These are phyloP conservation scores for Dinocampus coccinellae DNA, from an alignment of 2,888 invertebrate genomes.

Conservation along the genomic window DNA sequence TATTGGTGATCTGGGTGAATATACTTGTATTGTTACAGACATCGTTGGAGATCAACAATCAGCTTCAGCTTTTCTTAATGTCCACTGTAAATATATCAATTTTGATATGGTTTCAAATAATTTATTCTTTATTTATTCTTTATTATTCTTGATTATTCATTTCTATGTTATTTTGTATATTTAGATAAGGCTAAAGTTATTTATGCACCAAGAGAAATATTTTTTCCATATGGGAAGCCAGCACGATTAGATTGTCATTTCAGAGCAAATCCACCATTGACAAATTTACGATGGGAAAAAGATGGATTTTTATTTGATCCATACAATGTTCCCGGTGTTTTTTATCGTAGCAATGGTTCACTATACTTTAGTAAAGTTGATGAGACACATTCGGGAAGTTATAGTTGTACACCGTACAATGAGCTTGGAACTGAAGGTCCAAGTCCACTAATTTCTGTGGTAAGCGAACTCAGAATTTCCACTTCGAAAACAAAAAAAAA, in stretches of 20 bases:
- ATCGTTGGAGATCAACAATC: conserved; percentile 81
- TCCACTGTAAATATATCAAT: conserved; percentile 90
- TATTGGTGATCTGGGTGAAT: conserved; percentile 89
- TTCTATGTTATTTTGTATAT: conserved; percentile 7
- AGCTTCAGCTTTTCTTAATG: conserved; percentile 89
- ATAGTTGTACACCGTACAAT: conserved; percentile 94
- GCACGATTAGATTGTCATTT: conserved; percentile 92
- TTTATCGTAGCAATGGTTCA: conserved; percentile 87
- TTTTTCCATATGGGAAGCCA: conserved; percentile 85
- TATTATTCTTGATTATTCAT: conserved; percentile 3
- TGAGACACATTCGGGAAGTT: conserved; percentile 87
- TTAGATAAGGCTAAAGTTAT: conserved; percentile 93
- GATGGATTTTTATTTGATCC: conserved; percentile 92
- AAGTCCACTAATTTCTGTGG: conserved; percentile 85
- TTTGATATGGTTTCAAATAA: no score
- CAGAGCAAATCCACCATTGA: conserved; percentile 91
- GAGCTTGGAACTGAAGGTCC: conserved; percentile 88
- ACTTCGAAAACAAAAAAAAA: background rate
- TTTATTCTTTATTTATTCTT: background rate
- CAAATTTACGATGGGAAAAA: conserved; percentile 92
- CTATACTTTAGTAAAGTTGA: conserved; percentile 87
- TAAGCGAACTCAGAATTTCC: conserved; percentile 44
- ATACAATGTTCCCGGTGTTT: conserved; percentile 88
- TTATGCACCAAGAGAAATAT: conserved; percentile 87
- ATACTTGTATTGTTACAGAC: conserved; percentile 86